These are phyloP conservation scores for Turnix velox DNA, from an alignment of 2,113 vertebrate genomes.

Conservation along the genomic window DNA sequence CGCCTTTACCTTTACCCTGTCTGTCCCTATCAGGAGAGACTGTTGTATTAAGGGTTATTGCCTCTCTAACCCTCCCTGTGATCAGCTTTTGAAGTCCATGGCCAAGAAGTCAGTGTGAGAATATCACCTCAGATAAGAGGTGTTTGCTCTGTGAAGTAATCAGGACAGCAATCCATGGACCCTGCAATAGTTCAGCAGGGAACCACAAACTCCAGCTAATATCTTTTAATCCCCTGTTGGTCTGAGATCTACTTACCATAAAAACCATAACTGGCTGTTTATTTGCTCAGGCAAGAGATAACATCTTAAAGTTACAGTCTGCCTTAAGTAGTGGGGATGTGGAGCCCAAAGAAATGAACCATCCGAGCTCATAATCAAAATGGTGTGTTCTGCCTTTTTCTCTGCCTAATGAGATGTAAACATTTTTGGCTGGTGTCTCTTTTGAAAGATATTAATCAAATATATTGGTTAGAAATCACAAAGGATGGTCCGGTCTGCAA, in stretches of 20 bases:
- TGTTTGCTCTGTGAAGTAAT: conserved; percentile 72
- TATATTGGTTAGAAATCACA: conserved; percentile 63
- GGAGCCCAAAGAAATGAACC: conserved; percentile 52
- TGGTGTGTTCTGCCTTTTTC: neutral
- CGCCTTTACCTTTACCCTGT: conserved; percentile 73
- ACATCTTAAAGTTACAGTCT: conserved; percentile 72
- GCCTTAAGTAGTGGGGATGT: conserved; percentile 46
- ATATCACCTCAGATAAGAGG: conserved; percentile 70
- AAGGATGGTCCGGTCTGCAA: conserved; percentile 25
- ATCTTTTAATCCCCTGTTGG: conserved; percentile 72
- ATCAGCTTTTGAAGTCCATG: conserved; percentile 79
- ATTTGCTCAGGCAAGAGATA: conserved; percentile 67
- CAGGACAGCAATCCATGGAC: conserved; percentile 48
- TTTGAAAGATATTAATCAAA: conserved; percentile 64
- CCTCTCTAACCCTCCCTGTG: conserved; percentile 63
- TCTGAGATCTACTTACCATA: conserved; percentile 70
- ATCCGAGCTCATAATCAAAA: conserved; percentile 40
- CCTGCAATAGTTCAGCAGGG: conserved; percentile 59
- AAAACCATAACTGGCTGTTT: conserved; percentile 73
- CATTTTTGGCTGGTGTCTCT: conserved; percentile 64
- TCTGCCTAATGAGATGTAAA: conserved; percentile 67
- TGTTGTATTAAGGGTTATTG: conserved; percentile 75
- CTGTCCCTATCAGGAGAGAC: conserved; percentile 56
- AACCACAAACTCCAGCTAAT: conserved; percentile 68
- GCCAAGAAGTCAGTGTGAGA: conserved; percentile 72